These are phyloP conservation scores for human (Homo sapiens) DNA, from an alignment of 2,113 vertebrate species.

Conservation along the genomic window GRCh38 chr15:54656501-54657000, in stretches of 20 bases:
- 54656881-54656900: neutral
- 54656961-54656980: neutral
- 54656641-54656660: no score
- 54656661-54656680: no score
- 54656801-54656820: neutral
- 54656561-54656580: accelerated
- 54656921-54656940: neutral
- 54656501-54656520: no score
- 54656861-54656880: neutral
- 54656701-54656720: no score
- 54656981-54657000: neutral
- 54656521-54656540: no score
- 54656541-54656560: no score
- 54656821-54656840: neutral
- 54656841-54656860: neutral
- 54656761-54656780: neutral
- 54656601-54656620: no score
- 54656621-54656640: no score
- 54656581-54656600: no score
- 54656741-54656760: neutral
- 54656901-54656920: neutral
- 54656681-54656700: no score
- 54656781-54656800: neutral
- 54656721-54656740: neutral
- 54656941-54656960: neutral